These are phyloP conservation scores for Pelmatolapia mariae DNA, from an alignment of 2,113 vertebrate species.

Conservation along the genomic window DNA sequence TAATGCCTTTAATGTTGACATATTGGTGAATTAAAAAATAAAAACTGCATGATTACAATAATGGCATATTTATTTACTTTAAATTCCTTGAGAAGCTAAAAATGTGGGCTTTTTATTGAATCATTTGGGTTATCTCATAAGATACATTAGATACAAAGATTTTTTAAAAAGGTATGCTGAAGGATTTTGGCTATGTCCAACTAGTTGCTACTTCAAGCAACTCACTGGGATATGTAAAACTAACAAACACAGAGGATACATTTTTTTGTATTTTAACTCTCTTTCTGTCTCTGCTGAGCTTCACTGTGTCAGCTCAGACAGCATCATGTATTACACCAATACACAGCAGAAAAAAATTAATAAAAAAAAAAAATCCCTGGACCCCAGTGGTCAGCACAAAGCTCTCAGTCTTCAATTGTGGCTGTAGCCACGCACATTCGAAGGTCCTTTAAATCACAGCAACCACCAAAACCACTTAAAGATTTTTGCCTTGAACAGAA, in stretches of 20 bases:
- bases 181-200: not conserved
- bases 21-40: not conserved
- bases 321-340: not conserved
- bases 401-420: slow-evolving; percentile 4
- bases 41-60: not conserved
- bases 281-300: not conserved
- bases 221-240: not conserved
- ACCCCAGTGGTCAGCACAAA: slow-evolving; percentile 42
- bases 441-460: slow-evolving; percentile 46
- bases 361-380: not conserved
- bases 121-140: not conserved
- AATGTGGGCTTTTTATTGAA: not conserved
- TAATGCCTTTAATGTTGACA: too few relatives aligned
- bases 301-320: not conserved
- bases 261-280: not conserved
- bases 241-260: not conserved
- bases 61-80: not conserved
- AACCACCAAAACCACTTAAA: slow-evolving; percentile 24
- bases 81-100: not conserved
- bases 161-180: not conserved
- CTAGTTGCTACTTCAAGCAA: not conserved
- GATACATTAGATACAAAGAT: not conserved
- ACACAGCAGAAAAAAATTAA: not conserved
- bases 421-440: not conserved
- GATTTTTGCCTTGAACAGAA: slow-evolving; percentile 49